Evolutionary conservation across 2,797 vertebrate species (phyloP).

Genomic region (Champsocephalus esox): DNA sequence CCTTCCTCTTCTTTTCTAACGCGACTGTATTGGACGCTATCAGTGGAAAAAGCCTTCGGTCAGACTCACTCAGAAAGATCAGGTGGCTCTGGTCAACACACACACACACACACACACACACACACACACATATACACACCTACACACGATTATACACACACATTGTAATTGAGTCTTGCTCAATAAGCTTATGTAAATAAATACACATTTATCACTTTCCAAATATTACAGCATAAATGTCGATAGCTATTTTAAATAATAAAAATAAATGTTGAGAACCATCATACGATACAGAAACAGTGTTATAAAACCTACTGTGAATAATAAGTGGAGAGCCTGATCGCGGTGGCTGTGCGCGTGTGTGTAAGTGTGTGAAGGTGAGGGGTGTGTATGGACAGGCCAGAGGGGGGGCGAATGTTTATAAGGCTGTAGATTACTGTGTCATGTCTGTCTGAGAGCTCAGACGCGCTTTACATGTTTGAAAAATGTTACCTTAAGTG

Average conservation of each 20-base stretch:
- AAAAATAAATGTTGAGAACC: constrained; percentile 69
- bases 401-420: constrained; percentile 65
- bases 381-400: constrained; percentile 52
- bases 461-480: constrained; percentile 85
- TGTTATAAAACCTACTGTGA: constrained; percentile 86
- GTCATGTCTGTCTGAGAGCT: constrained; percentile 82
- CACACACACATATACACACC: constrained; percentile 65
- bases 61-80: neutral
- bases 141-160: constrained; percentile 62
- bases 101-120: constrained; percentile 56
- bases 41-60: constrained; percentile 42
- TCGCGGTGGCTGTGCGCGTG: constrained; percentile 47
- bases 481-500: constrained; percentile 82
- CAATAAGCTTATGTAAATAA: constrained; percentile 88
- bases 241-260: constrained; percentile 83
- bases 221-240: constrained; percentile 84
- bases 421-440: constrained; percentile 81
- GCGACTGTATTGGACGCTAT: constrained; percentile 52
- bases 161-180: constrained; percentile 83
- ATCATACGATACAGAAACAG: constrained; percentile 76
- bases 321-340: constrained; percentile 75
- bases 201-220: constrained; percentile 85
- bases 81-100: constrained; percentile 58
- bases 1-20: constrained; percentile 54
- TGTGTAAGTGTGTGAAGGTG: constrained; percentile 28